Evolutionary conservation across 2,888 invertebrate genomes (phyloP), one percentile per base, ranked within the genome.

Genomic region (Apamea sordens): DNA sequence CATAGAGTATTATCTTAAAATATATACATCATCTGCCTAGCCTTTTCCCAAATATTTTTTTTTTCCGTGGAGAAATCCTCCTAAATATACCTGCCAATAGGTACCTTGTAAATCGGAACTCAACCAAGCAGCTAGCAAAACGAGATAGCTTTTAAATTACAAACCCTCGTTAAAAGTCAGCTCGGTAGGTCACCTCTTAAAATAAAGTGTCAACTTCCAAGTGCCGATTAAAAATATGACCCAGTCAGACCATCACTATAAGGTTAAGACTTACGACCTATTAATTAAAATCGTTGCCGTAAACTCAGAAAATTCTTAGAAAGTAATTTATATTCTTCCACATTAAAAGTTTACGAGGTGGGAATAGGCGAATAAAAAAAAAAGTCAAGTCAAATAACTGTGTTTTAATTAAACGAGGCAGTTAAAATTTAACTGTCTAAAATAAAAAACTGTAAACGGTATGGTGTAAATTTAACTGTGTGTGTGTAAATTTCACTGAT

Each of bases 321-420:
- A 88, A 88, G 85, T 85, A 88, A 88, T 89, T 89, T 88, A 86
- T 89, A 89, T 89, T 86, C 82, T 72, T 50, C 36, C 67, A 59
- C 79, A 79, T 89, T 89, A 88, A 89, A 88, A 78, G 44, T 83
- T 88, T 89, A 89, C 81, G 88, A 89, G 88, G 89, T 89, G 84
- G 59, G 69, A 84, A 88, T 64, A 67, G 76, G 21, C 59, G n/a
- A 84, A 80, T 85, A 87, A 87, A 86, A 83, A 47, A 32, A 84
- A 85, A 87, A 79, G 84, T 77, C 76, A 86, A 76, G 71, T 68
- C 73, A 53, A 83, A 64, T 75, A 84, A 68, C 59, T 69, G 63
- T 59, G 64, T 85, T 80, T 87, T 84, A 85, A 87, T 85, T 84
- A 84, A 68, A 84, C 36, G 59, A 13, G 64, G 50, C 41, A 70